Percentiles rank a stretch among this genome's conserved stretches.
These are phyloP conservation scores for Python bivittatus DNA, from an alignment of 2,113 vertebrate genomes.

Conservation along the genomic window DNA sequence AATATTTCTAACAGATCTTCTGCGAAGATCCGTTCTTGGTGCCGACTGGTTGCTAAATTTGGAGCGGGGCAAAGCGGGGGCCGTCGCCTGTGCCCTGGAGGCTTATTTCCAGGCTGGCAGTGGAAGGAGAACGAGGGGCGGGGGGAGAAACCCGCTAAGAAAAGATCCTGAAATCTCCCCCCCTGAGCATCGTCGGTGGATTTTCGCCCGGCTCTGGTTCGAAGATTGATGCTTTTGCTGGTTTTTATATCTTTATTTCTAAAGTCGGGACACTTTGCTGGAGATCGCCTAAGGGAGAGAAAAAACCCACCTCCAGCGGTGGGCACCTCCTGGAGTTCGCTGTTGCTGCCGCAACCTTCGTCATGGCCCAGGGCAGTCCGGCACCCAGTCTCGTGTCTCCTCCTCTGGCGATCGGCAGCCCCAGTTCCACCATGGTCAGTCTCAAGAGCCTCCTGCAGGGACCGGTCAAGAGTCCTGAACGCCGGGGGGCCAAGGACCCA, in stretches of 20 bases:
- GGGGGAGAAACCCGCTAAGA: too few relatives aligned
- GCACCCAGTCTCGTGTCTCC: conserved; percentile 9
- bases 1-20: conserved; percentile 8
- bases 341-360: background rate
- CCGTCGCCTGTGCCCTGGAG: background rate
- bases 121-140: background rate
- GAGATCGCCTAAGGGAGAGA: conserved; percentile 8
- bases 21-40: conserved; percentile 2
- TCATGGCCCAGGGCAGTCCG: conserved; percentile 34
- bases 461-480: conserved; percentile 48
- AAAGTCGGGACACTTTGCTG: background rate
- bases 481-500: conserved; percentile 22
- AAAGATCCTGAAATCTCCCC: background rate
- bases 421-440: conserved; percentile 27
- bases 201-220: background rate
- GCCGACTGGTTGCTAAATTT: conserved; percentile 31
- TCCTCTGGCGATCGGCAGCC: conserved; percentile 10
- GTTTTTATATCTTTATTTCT: background rate
- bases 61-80: background rate
- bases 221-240: background rate
- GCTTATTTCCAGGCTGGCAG: background rate
- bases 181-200: background rate
- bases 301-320: conserved; percentile 31
- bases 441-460: conserved; percentile 52
- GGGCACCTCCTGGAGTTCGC: conserved; percentile 49